Conservation (phyloP, 37 sponge, comb jelly and placozoan genomes). For the Crambe crambe region DNA sequence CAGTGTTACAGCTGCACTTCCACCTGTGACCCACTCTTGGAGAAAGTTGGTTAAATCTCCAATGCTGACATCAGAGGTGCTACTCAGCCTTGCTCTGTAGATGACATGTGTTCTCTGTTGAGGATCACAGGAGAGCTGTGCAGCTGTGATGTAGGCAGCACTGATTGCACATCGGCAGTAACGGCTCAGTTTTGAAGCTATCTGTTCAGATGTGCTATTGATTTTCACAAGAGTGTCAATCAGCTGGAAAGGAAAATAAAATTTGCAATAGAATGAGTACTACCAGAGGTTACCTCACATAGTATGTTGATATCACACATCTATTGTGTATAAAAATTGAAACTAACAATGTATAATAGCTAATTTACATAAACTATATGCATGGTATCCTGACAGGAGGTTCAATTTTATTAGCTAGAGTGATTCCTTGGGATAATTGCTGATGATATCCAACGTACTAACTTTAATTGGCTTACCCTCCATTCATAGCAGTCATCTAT, state of each 20-base stretch:
- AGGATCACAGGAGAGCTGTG: conserved; percentile 7
- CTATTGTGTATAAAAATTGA: too few relatives aligned
- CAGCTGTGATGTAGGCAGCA: conserved; percentile 15
- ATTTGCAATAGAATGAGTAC: not conserved
- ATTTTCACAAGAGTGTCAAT: not conserved
- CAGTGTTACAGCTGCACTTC: not conserved
- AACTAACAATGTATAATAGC: too few relatives aligned
- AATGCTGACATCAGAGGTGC: not conserved
- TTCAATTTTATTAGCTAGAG: not conserved
- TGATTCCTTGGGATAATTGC: not conserved
- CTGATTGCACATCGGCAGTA: conserved; percentile 6
- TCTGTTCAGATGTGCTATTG: not conserved
- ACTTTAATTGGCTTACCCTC: conserved; percentile 6
- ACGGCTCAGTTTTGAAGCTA: not conserved
- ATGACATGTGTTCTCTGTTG: not conserved
- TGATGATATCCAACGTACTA: not conserved
- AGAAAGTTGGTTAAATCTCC: not conserved
- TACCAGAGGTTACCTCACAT: too few relatives aligned
- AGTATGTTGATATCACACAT: too few relatives aligned
- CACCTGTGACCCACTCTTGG: conserved; percentile 11
- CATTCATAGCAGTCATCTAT: conserved; percentile 6
- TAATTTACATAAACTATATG: too few relatives aligned
- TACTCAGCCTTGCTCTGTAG: conserved; percentile 2
- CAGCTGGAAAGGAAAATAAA: not conserved
- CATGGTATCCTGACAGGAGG: too few relatives aligned